A percentile compares a stretch with the other conserved stretches of the same genome.
Conservation (phyloP, 2,888 invertebrate genomes). For the Agapostemon virescens region DNA sequence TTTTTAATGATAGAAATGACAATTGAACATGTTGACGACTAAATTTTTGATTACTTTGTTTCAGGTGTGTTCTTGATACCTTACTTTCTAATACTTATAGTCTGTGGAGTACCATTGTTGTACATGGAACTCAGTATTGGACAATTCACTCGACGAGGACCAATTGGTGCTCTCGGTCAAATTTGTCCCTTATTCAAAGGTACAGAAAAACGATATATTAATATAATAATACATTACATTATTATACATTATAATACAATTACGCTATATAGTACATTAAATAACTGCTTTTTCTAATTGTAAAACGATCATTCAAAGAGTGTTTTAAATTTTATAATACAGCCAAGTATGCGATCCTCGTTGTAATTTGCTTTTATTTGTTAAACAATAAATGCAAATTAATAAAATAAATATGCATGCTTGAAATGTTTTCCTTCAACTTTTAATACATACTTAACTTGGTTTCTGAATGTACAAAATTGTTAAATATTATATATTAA, state of each 20-base stretch:
- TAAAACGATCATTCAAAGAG: background rate
- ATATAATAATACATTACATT: background rate
- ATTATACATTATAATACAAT: too few relatives aligned
- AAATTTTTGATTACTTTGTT: conserved; percentile 35
- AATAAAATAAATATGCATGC: background rate
- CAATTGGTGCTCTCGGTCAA: conserved; percentile 94
- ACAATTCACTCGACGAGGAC: conserved; percentile 95
- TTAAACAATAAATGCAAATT: background rate
- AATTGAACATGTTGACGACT: background rate
- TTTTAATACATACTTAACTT: background rate
- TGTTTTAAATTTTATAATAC: background rate
- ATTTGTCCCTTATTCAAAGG: conserved; percentile 96
- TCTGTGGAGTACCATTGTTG: conserved; percentile 95
- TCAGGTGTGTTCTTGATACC: conserved; percentile 97
- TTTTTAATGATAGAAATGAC: background rate
- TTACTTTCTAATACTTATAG: conserved; percentile 93
- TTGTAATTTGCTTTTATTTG: background rate
- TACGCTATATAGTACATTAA: background rate
- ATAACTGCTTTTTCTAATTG: background rate
- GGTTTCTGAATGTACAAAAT: background rate
- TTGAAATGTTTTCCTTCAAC: background rate
- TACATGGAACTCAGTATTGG: conserved; percentile 97
- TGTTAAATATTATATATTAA: background rate
- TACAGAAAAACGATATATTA: conserved; percentile 79
- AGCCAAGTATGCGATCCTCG: background rate